Evolutionary conservation across 1,140 invertebrate species (phyloP).

Genomic region (Phortica variegata): DNA sequence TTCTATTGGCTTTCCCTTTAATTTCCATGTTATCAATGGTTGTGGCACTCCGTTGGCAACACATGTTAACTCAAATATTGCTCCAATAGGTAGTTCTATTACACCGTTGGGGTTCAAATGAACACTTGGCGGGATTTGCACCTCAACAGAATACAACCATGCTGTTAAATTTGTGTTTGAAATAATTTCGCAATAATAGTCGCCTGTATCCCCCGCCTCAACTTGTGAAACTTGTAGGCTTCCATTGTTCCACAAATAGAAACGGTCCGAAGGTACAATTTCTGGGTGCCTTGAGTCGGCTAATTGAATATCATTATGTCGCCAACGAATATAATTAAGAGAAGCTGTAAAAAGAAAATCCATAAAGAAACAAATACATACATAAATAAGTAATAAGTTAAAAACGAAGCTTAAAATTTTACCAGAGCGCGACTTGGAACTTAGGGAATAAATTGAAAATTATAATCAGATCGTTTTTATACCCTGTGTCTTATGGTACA

Average conservation of each 20-base stretch:
- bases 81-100: conserved; percentile 69
- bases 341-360: conserved; percentile 21
- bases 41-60: conserved; percentile 66
- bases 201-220: conserved; percentile 66
- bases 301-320: conserved; percentile 62
- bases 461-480: too few species aligned
- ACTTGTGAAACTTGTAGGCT: conserved; percentile 68
- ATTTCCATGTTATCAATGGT: conserved; percentile 70
- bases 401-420: too few species aligned
- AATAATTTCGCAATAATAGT: conserved; percentile 71
- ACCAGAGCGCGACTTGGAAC: too few species aligned
- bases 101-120: conserved; percentile 68
- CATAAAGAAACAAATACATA: too few species aligned
- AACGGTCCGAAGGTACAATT: conserved; percentile 59
- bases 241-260: conserved; percentile 68
- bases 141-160: conserved; percentile 73
- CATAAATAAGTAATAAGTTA: too few species aligned
- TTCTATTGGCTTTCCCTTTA: conserved; percentile 61
- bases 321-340: conserved; percentile 61
- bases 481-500: too few species aligned
- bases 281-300: conserved; percentile 64
- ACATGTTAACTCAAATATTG: conserved; percentile 71
- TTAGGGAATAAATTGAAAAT: too few species aligned
- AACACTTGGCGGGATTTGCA: conserved; percentile 70
- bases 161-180: conserved; percentile 61